These are phyloP conservation scores for Stratiomys singularior DNA, from an alignment of 2,888 invertebrate species.

Conservation along the genomic window DNA sequence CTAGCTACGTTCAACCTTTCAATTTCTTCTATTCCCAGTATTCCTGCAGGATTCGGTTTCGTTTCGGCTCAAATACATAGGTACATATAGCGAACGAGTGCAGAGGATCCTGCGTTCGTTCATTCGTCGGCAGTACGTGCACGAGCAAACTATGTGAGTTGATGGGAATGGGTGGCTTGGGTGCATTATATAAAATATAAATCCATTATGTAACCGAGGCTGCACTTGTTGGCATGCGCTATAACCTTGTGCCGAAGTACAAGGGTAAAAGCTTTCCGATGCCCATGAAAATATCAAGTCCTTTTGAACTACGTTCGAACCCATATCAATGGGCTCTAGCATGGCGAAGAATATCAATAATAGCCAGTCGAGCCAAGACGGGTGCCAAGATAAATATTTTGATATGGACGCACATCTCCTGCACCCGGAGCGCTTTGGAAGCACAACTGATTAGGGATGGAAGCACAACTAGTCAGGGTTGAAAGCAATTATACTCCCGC, in stretches of 20 bases:
- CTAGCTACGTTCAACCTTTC: neutral
- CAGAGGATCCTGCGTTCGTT: neutral
- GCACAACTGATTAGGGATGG: neutral
- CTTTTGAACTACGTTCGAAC: neutral
- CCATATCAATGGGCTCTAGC: constrained; percentile 1
- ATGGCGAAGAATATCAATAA: constrained; percentile 13
- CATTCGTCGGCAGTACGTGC: neutral
- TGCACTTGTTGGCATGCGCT: constrained; percentile 45
- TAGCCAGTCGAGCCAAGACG: neutral
- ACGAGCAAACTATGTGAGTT: neutral
- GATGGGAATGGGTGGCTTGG: neutral
- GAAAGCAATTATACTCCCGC: neutral
- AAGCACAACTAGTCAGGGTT: neutral
- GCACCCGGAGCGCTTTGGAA: neutral
- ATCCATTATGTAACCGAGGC: constrained; percentile 17
- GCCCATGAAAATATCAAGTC: constrained; percentile 40
- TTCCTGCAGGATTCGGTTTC: constrained; percentile 14
- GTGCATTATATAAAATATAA: constrained; percentile 8
- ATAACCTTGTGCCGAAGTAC: constrained; percentile 49
- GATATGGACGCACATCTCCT: neutral
- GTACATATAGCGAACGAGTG: neutral
- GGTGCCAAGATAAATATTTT: constrained; percentile 27
- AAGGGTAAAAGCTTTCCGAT: constrained; percentile 45
- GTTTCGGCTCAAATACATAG: neutral
- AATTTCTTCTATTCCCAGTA: neutral